A percentile compares a stretch with the other conserved stretches of the same genome.
Evolutionary conservation across 2,888 invertebrate genomes (phyloP).

Genomic region (Rotaria macrura): DNA sequence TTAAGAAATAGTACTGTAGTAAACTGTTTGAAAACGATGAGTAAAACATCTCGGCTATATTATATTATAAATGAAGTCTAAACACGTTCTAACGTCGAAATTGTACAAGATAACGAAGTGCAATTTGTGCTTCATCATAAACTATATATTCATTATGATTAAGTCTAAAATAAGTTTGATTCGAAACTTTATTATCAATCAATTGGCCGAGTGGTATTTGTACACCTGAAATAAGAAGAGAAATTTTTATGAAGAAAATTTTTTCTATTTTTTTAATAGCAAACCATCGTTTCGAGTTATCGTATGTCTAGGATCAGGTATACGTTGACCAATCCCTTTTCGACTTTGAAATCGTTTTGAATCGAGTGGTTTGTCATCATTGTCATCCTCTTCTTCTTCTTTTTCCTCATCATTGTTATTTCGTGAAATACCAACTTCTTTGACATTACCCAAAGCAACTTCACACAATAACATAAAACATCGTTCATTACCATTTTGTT

Average conservation of each 20-base stretch:
- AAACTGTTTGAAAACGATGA: too few relatives aligned
- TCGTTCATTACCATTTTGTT: slow-evolving; percentile 33
- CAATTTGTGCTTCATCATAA: slow-evolving; percentile 43
- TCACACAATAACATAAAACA: slow-evolving; percentile 52
- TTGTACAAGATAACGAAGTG: slow-evolving; percentile 46
- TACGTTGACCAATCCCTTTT: background rate
- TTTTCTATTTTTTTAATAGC: too few relatives aligned
- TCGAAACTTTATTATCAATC: slow-evolving; percentile 35
- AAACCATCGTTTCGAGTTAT: background rate
- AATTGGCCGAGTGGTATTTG: slow-evolving; percentile 40
- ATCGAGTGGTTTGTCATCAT: background rate
- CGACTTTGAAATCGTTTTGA: background rate
- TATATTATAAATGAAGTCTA: background rate
- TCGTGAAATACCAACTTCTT: slow-evolving; percentile 23
- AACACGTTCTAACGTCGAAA: slow-evolving; percentile 35
- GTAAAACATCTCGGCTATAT: background rate
- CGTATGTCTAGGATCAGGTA: slow-evolving; percentile 24
- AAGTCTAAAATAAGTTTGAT: slow-evolving; percentile 35
- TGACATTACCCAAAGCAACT: slow-evolving; percentile 45
- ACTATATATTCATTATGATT: slow-evolving; percentile 45
- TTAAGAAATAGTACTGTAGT: too few relatives aligned
- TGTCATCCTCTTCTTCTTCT: too few relatives aligned
- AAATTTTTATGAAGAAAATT: too few relatives aligned
- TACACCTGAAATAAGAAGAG: slow-evolving; percentile 37
- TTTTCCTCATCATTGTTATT: background rate